Evolutionary conservation across 1,140 invertebrate genomes (phyloP).

Genomic region (Aphidius gifuensis): DNA sequence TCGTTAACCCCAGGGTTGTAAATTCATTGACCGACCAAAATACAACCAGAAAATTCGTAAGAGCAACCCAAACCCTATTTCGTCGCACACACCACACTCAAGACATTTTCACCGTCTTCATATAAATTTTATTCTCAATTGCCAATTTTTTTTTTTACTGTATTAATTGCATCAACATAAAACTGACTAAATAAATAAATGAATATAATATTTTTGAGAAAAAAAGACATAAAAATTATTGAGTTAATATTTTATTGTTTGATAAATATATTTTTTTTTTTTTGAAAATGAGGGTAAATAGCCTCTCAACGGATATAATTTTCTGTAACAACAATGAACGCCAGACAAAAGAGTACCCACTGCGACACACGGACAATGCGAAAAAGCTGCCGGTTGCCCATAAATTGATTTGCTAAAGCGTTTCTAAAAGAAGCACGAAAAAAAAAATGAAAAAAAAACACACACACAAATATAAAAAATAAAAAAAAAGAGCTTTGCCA

Average conservation of each 20-base stretch:
- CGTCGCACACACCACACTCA: too few relatives aligned
- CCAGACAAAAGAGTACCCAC: conserved; percentile 41
- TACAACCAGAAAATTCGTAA: conserved; percentile 34
- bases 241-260: conserved; percentile 3
- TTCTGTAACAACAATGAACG: conserved; percentile 54
- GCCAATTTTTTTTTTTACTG: too few relatives aligned
- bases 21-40: conserved; percentile 56
- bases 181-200: too few relatives aligned
- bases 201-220: not conserved
- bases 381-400: conserved; percentile 44
- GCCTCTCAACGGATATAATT: conserved; percentile 48
- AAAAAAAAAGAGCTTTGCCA: conserved; percentile 33
- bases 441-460: not conserved
- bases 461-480: too few relatives aligned
- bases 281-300: conserved; percentile 30
- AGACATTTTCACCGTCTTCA: too few relatives aligned
- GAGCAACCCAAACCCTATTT: not conserved
- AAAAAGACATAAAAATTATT: not conserved
- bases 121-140: too few relatives aligned
- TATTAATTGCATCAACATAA: too few relatives aligned
- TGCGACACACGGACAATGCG: conserved; percentile 46
- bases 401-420: conserved; percentile 57
- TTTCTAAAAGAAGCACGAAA: conserved; percentile 43
- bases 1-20: conserved; percentile 48
- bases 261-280: not conserved